Conservation (phyloP, 2,113 vertebrate genomes). For the Martes martes region DNA sequence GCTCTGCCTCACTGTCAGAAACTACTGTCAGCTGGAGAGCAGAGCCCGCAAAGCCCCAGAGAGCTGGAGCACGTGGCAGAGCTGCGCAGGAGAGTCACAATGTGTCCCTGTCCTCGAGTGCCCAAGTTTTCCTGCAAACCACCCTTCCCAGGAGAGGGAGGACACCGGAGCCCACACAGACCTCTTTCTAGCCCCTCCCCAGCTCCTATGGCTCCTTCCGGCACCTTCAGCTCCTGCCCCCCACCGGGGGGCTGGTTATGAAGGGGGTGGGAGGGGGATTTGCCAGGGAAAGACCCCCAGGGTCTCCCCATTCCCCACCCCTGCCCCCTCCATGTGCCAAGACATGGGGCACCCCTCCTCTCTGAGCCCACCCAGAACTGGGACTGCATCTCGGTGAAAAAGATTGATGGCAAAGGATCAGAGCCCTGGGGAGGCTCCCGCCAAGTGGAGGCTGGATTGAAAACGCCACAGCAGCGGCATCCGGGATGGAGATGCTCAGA, state of each 20-base stretch:
- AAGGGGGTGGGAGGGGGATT: not conserved
- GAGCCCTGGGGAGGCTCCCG: not conserved
- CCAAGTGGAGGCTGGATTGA: not conserved
- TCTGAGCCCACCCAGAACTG: not conserved
- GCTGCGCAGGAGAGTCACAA: not conserved
- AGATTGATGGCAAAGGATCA: not conserved
- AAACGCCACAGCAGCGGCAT: not conserved
- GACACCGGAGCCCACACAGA: slow-evolving; percentile 27
- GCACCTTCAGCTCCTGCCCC: not conserved
- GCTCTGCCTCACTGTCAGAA: slow-evolving; percentile 44
- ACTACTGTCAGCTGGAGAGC: slow-evolving; percentile 53
- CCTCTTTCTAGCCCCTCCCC: not conserved
- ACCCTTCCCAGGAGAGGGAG: not conserved
- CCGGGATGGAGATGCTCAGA: not conserved
- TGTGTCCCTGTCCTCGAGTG: slow-evolving; percentile 1
- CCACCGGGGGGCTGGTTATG: rapidly evolving
- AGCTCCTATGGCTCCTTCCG: not conserved
- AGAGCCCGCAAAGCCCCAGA: slow-evolving; percentile 16
- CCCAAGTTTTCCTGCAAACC: slow-evolving; percentile 16
- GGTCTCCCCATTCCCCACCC: not conserved
- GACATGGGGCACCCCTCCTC: not conserved
- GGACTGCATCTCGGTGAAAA: not conserved
- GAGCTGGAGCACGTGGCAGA: not conserved
- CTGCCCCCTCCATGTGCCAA: not conserved
- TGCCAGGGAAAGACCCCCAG: not conserved